A percentile compares a stretch with the other conserved stretches of the same genome.
Evolutionary conservation across 2,797 vertebrate genomes (phyloP).

Genomic region (Halcyon chelicuti): DNA sequence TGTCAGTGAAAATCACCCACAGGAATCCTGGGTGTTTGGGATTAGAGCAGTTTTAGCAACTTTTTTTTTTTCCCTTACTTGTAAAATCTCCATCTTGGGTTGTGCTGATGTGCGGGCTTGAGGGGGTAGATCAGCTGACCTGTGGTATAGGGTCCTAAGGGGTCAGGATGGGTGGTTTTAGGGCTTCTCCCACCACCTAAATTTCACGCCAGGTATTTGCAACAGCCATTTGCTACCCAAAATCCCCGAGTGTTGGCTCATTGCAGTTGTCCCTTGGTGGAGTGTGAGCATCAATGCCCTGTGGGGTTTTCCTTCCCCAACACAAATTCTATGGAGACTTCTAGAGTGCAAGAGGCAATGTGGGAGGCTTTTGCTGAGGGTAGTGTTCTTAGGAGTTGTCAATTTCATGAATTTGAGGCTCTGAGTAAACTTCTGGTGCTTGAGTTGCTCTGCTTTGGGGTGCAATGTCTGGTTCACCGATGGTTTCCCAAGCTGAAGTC

Average conservation of each 20-base stretch:
- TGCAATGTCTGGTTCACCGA: background rate
- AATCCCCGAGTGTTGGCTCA: fast-evolving
- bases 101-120: background rate
- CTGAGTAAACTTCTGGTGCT: background rate
- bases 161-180: background rate
- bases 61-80: background rate
- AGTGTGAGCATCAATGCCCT: fast-evolving
- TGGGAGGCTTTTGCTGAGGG: background rate
- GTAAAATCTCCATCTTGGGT: background rate
- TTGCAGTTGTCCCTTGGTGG: background rate
- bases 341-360: fast-evolving
- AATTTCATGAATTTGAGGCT: background rate
- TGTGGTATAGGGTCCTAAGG: background rate
- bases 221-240: background rate
- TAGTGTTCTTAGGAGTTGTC: background rate
- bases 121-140: background rate
- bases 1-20: background rate
- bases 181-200: background rate
- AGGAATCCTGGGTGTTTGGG: fast-evolving
- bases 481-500: background rate
- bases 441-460: background rate
- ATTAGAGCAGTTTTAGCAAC: background rate
- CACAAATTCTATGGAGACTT: no score
- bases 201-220: background rate
- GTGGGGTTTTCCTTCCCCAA: fast-evolving